These are phyloP conservation scores for Drosophila bunnanda DNA, from an alignment of 2,888 invertebrate species.

Conservation along the genomic window DNA sequence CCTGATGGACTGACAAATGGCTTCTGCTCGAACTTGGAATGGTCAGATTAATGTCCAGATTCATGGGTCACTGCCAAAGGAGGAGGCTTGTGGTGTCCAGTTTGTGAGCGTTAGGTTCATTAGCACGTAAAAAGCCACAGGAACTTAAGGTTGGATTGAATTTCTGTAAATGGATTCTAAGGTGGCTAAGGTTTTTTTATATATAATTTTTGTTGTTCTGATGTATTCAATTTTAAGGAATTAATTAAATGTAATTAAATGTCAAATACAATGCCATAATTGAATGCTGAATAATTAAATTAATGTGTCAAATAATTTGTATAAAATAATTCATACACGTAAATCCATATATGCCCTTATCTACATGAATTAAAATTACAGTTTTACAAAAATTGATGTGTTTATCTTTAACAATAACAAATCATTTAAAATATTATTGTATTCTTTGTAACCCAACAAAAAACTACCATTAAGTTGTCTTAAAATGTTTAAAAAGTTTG, in stretches of 20 bases:
- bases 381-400: background rate
- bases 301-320: background rate
- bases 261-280: background rate
- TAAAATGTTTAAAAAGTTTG: background rate
- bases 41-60: constrained; percentile 61
- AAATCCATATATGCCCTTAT: background rate
- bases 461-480: background rate
- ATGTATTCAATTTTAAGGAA: background rate
- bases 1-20: constrained; percentile 31
- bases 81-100: background rate
- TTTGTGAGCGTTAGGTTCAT: background rate
- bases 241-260: no score
- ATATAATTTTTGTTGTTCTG: no score
- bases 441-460: background rate
- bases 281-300: background rate
- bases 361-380: background rate
- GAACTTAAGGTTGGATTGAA: background rate
- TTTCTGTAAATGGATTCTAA: background rate
- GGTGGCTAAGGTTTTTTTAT: background rate
- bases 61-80: constrained; percentile 8
- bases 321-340: background rate
- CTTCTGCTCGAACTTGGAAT: constrained; percentile 31
- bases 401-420: background rate
- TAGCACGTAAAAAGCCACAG: background rate
- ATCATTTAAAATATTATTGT: background rate